phyloP scores from a whole-genome alignment of 2,797 vertebrate genomes.

The Oophaga sylvatica region DNA sequence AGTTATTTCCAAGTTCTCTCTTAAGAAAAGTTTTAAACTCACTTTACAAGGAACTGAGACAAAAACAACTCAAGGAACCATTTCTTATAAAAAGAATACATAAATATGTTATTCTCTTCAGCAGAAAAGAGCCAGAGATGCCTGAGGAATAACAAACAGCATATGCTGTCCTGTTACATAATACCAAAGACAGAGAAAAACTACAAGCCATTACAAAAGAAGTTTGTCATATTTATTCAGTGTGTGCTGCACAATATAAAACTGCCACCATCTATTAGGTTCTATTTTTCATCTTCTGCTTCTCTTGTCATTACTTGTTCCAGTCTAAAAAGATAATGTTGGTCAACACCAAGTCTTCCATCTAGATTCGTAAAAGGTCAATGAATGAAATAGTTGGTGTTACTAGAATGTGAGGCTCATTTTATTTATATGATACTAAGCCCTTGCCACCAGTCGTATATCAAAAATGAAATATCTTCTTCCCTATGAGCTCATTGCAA shows the following conservation, averaged over 20 bases:
- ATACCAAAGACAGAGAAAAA: constrained; percentile 39
- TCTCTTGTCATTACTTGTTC: constrained; percentile 44
- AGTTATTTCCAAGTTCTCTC: background rate
- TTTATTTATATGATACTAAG: constrained; percentile 14
- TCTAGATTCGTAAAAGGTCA: constrained; percentile 36
- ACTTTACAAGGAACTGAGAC: background rate
- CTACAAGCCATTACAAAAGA: constrained; percentile 37
- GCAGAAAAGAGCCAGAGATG: constrained; percentile 1
- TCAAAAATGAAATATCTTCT: background rate
- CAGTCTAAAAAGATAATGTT: constrained; percentile 9
- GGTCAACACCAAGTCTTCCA: background rate
- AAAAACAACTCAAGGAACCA: background rate
- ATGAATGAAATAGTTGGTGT: constrained; percentile 33
- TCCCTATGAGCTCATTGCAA: background rate
- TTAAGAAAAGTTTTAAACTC: background rate
- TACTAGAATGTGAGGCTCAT: constrained; percentile 35
- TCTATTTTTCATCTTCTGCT: constrained; percentile 16
- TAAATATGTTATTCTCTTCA: constrained; percentile 12
- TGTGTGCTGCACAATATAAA: constrained; percentile 44
- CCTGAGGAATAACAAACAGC: constrained; percentile 46
- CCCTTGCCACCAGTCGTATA: background rate
- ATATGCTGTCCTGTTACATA: constrained; percentile 52
- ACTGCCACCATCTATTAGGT: constrained; percentile 40
- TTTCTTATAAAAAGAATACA: constrained; percentile 26
- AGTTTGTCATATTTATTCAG: constrained; percentile 47